Evolutionary conservation across 2,888 invertebrate species (phyloP).

Genomic region (Drosophila flavopinicola): DNA sequence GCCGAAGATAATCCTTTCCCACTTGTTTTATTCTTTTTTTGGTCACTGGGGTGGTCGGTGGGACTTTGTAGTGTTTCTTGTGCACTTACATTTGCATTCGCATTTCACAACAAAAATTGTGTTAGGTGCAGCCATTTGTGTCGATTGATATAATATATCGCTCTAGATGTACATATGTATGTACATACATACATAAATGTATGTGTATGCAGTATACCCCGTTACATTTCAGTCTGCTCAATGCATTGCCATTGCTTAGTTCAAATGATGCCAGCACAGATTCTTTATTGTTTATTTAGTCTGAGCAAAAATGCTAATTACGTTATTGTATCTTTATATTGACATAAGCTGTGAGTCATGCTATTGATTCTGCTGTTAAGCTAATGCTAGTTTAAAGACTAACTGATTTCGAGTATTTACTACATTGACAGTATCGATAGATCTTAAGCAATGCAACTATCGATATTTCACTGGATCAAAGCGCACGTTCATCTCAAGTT

Average conservation of each 20-base stretch:
- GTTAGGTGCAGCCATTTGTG: conserved; percentile 6
- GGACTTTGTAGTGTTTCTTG: conserved; percentile 2
- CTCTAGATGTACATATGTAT: too few relatives aligned
- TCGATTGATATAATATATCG: background rate
- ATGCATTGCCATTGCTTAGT: too few relatives aligned
- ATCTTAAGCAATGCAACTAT: background rate
- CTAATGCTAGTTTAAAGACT: background rate
- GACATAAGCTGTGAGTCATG: too few relatives aligned
- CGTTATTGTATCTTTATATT: too few relatives aligned
- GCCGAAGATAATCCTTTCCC: too few relatives aligned
- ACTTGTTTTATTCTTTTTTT: too few relatives aligned
- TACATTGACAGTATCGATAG: background rate
- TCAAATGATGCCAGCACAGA: background rate
- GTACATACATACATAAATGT: background rate
- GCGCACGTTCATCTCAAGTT: too few relatives aligned
- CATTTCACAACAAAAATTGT: conserved; percentile 16
- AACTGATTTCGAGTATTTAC: background rate
- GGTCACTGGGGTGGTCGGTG: too few relatives aligned
- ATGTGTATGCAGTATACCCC: background rate
- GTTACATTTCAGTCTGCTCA: too few relatives aligned
- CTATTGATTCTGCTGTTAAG: too few relatives aligned
- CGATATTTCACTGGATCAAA: too few relatives aligned
- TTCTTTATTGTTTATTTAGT: background rate
- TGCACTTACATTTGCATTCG: conserved; percentile 18
- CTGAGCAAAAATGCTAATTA: background rate